Percentiles rank a stretch among this genome's conserved stretches.
phyloP scores from a whole-genome alignment of 1,140 invertebrate species.

The Drosophila burlai region DNA sequence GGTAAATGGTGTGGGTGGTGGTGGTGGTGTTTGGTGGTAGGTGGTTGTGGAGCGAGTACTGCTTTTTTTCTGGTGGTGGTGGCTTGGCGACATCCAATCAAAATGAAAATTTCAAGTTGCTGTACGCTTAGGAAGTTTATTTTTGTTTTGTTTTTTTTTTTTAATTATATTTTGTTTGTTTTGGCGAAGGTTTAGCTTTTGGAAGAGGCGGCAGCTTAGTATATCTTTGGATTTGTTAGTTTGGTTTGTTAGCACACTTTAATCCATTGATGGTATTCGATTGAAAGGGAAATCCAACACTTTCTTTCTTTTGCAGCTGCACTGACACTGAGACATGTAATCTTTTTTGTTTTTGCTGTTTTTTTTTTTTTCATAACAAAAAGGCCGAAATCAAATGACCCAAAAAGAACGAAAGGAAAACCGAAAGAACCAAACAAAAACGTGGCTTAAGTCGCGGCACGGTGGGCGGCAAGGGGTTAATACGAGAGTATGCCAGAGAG shows the following conservation, averaged over 20 bases:
- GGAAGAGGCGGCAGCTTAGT: conserved; percentile 42
- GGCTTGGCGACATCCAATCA: conserved; percentile 57
- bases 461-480: conserved; percentile 73
- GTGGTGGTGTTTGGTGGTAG: conserved; percentile 29
- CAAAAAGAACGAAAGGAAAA: conserved; percentile 26
- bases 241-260: conserved; percentile 32
- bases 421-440: conserved; percentile 26
- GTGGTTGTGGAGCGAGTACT: conserved; percentile 51
- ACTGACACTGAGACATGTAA: conserved; percentile 34
- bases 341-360: conserved; percentile 2
- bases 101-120: conserved; percentile 61
- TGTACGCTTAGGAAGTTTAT: conserved; percentile 37
- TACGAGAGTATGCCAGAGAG: no score
- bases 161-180: conserved; percentile 16
- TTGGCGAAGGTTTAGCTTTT: conserved; percentile 53
- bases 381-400: conserved; percentile 50
- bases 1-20: conserved; percentile 63
- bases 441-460: conserved; percentile 21
- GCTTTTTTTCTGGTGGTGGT: conserved; percentile 30
- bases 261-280: conserved; percentile 18
- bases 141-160: conserved; percentile 38
- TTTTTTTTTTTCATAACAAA: conserved; percentile 5
- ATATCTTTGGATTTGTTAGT: conserved; percentile 45
- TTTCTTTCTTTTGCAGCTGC: conserved; percentile 55
- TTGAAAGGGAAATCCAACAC: conserved; percentile 52